Conservation (phyloP, 2,888 invertebrate species). For the Myopa tessellatipennis region DNA sequence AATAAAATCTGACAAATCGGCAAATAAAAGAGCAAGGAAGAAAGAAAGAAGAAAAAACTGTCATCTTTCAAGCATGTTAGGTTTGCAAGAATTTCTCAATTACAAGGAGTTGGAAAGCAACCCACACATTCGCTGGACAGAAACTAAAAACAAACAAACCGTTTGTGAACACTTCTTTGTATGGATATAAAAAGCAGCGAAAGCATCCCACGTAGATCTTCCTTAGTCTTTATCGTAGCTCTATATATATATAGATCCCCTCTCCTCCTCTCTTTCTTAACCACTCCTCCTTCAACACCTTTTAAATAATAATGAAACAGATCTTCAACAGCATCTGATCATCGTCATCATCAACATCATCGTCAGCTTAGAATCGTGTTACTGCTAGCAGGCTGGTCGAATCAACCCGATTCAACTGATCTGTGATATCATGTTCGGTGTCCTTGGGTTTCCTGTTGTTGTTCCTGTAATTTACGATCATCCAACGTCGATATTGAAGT, state of each 20-base stretch:
- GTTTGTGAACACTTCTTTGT: background rate
- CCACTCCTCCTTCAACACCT: background rate
- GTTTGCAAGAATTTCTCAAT: slow-evolving; percentile 10
- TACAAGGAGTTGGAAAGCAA: background rate
- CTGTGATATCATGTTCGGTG: background rate
- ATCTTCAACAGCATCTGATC: too few species aligned
- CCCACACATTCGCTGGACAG: background rate
- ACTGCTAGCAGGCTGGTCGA: too few species aligned
- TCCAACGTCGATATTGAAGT: background rate
- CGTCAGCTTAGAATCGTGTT: too few species aligned
- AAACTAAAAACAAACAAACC: background rate
- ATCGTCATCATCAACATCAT: too few species aligned
- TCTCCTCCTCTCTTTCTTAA: background rate
- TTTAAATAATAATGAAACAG: background rate
- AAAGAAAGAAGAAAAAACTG: background rate
- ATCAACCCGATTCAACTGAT: background rate
- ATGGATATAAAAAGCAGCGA: background rate
- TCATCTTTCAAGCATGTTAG: background rate
- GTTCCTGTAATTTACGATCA: slow-evolving; percentile 9
- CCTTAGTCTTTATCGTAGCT: background rate
- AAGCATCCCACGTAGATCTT: too few species aligned
- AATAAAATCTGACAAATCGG: slow-evolving; percentile 7
- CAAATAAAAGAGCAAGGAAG: background rate
- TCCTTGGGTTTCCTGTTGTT: background rate
- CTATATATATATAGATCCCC: background rate